phyloP scores from a whole-genome alignment of 2,113 vertebrate genomes.

The Shinisaurus crocodilurus region DNA sequence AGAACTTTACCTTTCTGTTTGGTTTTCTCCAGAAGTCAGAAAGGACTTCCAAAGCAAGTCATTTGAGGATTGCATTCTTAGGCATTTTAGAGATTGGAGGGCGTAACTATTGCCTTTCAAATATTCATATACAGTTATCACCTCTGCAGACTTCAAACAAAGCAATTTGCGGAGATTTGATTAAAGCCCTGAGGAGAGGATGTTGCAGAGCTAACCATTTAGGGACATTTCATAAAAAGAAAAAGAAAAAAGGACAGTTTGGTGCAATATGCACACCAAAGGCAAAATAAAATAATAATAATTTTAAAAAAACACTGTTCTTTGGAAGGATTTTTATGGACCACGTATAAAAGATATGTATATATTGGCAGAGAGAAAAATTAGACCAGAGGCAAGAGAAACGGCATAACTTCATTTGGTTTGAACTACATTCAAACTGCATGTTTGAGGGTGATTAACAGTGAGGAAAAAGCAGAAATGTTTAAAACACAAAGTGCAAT shows the following conservation, averaged over 20 bases:
- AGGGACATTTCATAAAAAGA: not conserved
- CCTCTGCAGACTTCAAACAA: conserved; percentile 14
- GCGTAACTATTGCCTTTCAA: not conserved
- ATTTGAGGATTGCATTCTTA: not conserved
- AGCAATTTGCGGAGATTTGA: conserved; percentile 14
- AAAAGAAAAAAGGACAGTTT: not conserved
- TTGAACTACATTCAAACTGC: not conserved
- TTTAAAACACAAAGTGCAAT: not conserved
- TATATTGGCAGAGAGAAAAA: not conserved
- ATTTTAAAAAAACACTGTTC: not conserved
- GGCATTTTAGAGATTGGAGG: not conserved
- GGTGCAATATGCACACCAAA: not conserved
- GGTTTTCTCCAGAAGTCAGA: not conserved
- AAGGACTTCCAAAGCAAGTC: not conserved
- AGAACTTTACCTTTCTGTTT: not conserved
- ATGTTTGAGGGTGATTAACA: not conserved
- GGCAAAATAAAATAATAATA: not conserved
- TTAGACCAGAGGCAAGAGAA: not conserved
- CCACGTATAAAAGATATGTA: not conserved
- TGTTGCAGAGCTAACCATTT: not conserved
- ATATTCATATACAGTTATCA: conserved; percentile 1
- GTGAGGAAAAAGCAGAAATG: not conserved
- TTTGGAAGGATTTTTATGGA: not conserved
- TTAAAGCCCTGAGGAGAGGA: conserved; percentile 16
- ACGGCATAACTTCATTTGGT: not conserved